Evolutionary conservation across 1,140 invertebrate species (phyloP).

Genomic region (silkworm (Bombyx mori)): ASM3026992v2 NC_085129.1:9773501-9774000

Average conservation of each 20-base stretch:
- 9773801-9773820: conserved; percentile 13
- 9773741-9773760: background rate
- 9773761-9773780: background rate
- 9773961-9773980: background rate
- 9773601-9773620: conserved; percentile 2
- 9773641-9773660: conserved; percentile 2
- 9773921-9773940: conserved; percentile 5
- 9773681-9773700: conserved; percentile 3
- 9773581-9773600: conserved; percentile 10
- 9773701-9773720: background rate
- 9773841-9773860: conserved; percentile 17
- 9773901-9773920: conserved; percentile 13
- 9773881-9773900: conserved; percentile 3
- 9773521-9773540: conserved; percentile 6
- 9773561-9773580: conserved; percentile 10
- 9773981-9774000: conserved; percentile 11
- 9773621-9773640: background rate
- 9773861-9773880: conserved; percentile 2
- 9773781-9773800: background rate
- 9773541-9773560: conserved; percentile 7
- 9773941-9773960: conserved; percentile 11
- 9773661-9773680: conserved; percentile 7
- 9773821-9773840: conserved; percentile 11
- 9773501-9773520: background rate
- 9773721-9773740: background rate